Evolutionary conservation across 2,797 vertebrate genomes (phyloP).

Genomic region (Momotus momota): DNA sequence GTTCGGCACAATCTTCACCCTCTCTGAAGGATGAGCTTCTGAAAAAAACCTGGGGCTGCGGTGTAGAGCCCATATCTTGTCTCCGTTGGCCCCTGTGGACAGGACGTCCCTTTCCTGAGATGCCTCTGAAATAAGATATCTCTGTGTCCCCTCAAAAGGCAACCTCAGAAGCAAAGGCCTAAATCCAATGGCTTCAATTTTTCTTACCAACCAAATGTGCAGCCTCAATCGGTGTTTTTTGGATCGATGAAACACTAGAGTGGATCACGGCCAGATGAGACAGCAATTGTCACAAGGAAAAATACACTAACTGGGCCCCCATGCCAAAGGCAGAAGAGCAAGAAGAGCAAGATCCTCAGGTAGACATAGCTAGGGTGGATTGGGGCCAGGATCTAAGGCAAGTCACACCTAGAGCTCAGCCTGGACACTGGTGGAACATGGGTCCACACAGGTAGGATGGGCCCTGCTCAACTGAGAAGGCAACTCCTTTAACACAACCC

Average conservation of each 20-base stretch:
- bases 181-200: not conserved
- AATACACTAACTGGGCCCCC: not conserved
- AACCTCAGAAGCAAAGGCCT: not conserved
- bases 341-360: not conserved
- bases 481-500: not conserved
- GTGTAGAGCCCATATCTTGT: not conserved
- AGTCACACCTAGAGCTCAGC: not conserved
- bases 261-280: not conserved
- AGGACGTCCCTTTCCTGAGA: not conserved
- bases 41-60: not conserved
- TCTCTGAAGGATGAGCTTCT: not conserved
- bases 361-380: not conserved
- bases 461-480: not conserved
- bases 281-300: not conserved
- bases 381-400: not conserved
- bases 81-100: not conserved
- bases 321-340: not conserved
- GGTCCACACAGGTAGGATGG: not conserved
- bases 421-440: not conserved
- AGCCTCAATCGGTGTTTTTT: accelerated
- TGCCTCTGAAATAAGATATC: not conserved
- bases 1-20: not conserved
- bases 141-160: accelerated
- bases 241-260: not conserved
- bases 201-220: not conserved